Evolutionary conservation across 2,113 vertebrate species (phyloP).

Genomic region (Epinephelus lanceolatus): DNA sequence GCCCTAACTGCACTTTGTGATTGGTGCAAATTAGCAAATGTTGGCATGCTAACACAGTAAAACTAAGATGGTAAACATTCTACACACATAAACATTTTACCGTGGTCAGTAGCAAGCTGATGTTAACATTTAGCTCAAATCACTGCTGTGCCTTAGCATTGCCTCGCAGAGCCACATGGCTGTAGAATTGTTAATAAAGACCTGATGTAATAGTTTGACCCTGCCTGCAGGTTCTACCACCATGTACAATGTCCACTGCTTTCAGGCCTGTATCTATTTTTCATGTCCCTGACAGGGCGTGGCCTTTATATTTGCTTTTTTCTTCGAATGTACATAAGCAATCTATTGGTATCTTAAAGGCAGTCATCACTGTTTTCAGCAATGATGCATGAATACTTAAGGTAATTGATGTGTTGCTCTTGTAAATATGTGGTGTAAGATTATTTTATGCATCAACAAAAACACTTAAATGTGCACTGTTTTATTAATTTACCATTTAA

Average conservation of each 20-base stretch:
- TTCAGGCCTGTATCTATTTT: neutral
- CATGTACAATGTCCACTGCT: neutral
- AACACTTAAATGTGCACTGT: neutral
- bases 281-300: neutral
- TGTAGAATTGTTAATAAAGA: neutral
- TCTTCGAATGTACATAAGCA: neutral
- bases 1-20: neutral
- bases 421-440: neutral
- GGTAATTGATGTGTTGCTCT: too few species aligned
- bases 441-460: conserved; percentile 7
- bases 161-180: too few species aligned
- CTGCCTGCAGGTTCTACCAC: neutral
- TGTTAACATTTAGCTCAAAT: neutral
- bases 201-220: neutral
- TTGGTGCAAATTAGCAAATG: neutral
- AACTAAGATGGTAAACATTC: neutral
- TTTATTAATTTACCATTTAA: conserved; percentile 54
- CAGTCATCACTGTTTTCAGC: too few species aligned
- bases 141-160: neutral
- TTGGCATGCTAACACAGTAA: neutral
- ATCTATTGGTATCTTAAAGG: neutral
- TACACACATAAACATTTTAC: neutral
- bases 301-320: neutral
- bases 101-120: neutral
- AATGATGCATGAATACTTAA: too few species aligned